Evolutionary conservation across 2,888 invertebrate species (phyloP).

Genomic region (Agonum fuliginosum): DNA sequence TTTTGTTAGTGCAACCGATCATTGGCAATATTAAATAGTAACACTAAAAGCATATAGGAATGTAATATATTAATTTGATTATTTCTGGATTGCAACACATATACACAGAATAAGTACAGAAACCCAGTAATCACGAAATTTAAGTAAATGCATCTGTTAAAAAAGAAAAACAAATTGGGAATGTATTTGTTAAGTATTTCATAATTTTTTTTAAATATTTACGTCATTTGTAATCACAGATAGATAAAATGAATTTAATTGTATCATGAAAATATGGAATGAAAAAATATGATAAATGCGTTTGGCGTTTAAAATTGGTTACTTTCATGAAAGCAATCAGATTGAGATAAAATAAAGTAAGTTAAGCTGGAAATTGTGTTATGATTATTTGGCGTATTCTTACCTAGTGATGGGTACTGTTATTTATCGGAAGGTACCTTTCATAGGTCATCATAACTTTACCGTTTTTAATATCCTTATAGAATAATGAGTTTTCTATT

Average conservation of each 20-base stretch:
- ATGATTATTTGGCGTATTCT: conserved; percentile 31
- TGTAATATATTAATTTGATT: background rate
- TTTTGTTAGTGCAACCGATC: no score
- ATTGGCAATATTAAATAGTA: conserved; percentile 18
- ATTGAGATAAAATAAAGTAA: background rate
- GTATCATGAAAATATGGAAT: background rate
- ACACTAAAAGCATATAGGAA: conserved; percentile 11
- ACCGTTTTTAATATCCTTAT: no score
- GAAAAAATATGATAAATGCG: conserved; percentile 6
- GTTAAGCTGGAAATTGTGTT: background rate
- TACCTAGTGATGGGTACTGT: background rate
- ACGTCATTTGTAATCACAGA: conserved; percentile 41
- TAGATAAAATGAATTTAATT: conserved; percentile 25
- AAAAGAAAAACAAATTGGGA: background rate
- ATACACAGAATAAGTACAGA: background rate
- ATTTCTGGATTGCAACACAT: background rate
- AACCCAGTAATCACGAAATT: background rate
- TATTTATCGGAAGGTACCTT: background rate
- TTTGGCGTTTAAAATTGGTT: conserved; percentile 16
- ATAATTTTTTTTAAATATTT: conserved; percentile 2
- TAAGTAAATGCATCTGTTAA: background rate
- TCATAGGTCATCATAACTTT: background rate
- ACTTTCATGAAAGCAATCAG: background rate
- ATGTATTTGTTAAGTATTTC: background rate
- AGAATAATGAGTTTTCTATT: no score